Evolutionary conservation across 2,113 vertebrate genomes (phyloP), one percentile per base, ranked within the genome.

Genomic region (Origma solitaria): DNA sequence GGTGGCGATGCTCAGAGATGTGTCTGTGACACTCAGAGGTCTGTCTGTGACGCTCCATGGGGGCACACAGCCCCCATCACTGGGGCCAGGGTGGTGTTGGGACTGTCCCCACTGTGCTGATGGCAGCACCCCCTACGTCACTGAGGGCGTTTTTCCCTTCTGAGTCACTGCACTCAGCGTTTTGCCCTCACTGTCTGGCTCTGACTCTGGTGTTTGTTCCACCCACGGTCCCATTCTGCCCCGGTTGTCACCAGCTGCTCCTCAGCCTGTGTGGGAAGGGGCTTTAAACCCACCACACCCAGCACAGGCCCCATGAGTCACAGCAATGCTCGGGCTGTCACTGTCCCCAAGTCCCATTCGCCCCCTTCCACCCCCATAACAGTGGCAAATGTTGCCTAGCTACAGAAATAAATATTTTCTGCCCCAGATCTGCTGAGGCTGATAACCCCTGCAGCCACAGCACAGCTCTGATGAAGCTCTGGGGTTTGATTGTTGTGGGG

Each of bases 311-410:
- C 2, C 2, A 15, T 30, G 56, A 38, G 68, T 64, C 9, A 4
- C 3, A 13, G 42, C 0, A 2, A 4, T 31, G 40, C 47, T 73
- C 0, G 0, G 45, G 60, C 30, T n/a, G 65, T 49, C 62, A 9
- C 49, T 49, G 49, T 70, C 40, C 54, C 56, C 22, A 20, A 1
- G 13, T n/a, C 6, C 53, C 45, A 7, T 28, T 66, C 2, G 1
- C 20, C 15, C 25, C 35, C 42, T 42, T 21, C 23, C 38, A 8
- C 53, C 16, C 51, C 17, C 17, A 10, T 31, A 40, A 15, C 7
- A 10, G 40, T 4, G n/a, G 5, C 62, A 45, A 25, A 20, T 0
- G 47, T 64, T 64, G 78, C 90, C 54, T 14, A 49, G 88, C 44
- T 73, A 24, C 51, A 28, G 37, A 16, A 24, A 50, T 7, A 80